Conservation (phyloP, 2,113 vertebrate species). For the Phyllopteryx taeniolatus region DNA sequence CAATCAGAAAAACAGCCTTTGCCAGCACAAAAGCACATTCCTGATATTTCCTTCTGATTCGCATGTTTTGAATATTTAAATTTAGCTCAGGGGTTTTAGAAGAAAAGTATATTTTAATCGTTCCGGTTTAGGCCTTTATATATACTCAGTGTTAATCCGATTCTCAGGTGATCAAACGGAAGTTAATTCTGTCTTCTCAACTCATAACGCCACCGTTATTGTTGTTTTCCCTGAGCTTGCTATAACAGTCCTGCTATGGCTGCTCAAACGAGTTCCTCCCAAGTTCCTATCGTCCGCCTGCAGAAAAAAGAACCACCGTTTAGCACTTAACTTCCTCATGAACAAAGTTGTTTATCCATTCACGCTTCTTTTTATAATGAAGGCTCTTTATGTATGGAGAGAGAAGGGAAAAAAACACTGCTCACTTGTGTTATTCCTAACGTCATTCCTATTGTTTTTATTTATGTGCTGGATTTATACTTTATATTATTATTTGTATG, state of each 20-base stretch:
- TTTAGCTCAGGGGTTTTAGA: constrained; percentile 43
- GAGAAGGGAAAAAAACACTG: constrained; percentile 8
- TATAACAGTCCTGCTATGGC: background rate
- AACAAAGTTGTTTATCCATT: background rate
- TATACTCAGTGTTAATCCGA: constrained; percentile 3
- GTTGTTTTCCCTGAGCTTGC: constrained; percentile 18
- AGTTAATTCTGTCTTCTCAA: background rate
- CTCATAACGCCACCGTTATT: background rate
- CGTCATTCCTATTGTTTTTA: constrained; percentile 37
- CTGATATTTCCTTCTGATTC: background rate
- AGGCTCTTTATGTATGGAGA: background rate
- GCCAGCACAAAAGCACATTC: background rate
- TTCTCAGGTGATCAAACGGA: background rate
- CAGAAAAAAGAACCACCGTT: constrained; percentile 1
- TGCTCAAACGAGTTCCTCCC: constrained; percentile 30
- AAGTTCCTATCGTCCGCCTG: background rate
- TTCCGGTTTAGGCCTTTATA: background rate
- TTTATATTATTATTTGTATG: constrained; percentile 35
- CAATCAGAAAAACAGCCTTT: background rate
- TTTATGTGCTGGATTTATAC: constrained; percentile 57
- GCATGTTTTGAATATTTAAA: constrained; percentile 16
- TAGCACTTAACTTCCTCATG: constrained; percentile 46
- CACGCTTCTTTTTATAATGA: background rate
- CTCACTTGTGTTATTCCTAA: constrained; percentile 43
- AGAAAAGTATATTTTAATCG: background rate